Evolutionary conservation across 2,888 invertebrate genomes (phyloP), one percentile per base, ranked within the genome.

Genomic region (Sceliomorpha sp.): DNA sequence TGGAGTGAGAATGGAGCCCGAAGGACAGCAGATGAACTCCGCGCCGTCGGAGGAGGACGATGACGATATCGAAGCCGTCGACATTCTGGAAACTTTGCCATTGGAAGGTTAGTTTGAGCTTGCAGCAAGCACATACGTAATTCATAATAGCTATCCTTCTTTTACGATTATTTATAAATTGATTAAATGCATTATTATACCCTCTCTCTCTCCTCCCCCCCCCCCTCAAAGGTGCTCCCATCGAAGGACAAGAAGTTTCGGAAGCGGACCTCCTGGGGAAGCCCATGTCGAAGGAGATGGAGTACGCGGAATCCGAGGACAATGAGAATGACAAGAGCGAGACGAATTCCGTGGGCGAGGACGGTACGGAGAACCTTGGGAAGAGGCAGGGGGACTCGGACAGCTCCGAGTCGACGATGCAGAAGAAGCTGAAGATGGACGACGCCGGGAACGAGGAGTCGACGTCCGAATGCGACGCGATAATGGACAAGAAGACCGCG

Each of bases 21-120:
- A 84, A 60, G 76, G 82, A 39, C 80, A 80, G 12, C 73, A 78
- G 29, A 72, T 60, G 9, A 73, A 71, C 32, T 76, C 77, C 24
- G 71, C 75, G 39, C 68, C 58, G 31, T 82, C 79, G 47, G 87
- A 86, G 9, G 73, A 74, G 4, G 79, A 76, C 8, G 75, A 72
- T 29, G 82, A 83, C 31, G 83, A 84, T 12, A 80, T 81, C 29
- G 79, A 75, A 2, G 81, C 82, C 2, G 87, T 84, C 59, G 85
- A 86, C 68, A 86, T 88, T 48, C 82, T 89, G 64, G 87, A 88
- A 58, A 87, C 86, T 40, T 70, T 88, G 29, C 88, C 86, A 20
- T 62, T 86, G 7, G 84, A 86, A 82, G 85, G 85, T 85, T 59
- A 29, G 73, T 70, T 47, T n/a, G n/a, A n/a, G n/a, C n/a, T n/a